Percentiles rank a stretch among this genome's conserved stretches.
phyloP scores from a whole-genome alignment of 2,797 vertebrate species.

The Podarcis lilfordi region DNA sequence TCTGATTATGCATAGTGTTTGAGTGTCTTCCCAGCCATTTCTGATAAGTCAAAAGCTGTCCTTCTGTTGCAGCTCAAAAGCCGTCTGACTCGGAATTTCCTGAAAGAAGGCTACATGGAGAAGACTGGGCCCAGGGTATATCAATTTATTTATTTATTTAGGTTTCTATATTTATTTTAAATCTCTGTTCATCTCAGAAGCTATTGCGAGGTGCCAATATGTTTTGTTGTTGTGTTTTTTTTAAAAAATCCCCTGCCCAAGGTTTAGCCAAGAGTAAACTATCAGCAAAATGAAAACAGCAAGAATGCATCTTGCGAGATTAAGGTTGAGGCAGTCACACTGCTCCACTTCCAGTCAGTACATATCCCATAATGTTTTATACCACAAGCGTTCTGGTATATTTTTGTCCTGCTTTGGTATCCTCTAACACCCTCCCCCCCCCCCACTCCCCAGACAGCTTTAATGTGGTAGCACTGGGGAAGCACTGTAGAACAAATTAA shows the following conservation, averaged over 20 bases:
- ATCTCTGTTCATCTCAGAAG: neutral
- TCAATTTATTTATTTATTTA: neutral
- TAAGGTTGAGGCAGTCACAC: neutral
- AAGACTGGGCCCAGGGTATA: slow-evolving; percentile 88
- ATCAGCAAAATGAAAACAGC: neutral
- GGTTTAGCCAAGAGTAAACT: neutral
- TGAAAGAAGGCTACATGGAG: slow-evolving; percentile 93
- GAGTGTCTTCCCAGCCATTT: neutral
- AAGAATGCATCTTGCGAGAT: neutral
- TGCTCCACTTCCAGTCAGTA: too few species aligned
- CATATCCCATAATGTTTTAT: too few species aligned
- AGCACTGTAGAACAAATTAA: neutral
- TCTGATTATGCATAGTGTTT: neutral
- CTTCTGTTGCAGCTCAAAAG: slow-evolving; percentile 81
- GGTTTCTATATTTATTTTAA: neutral
- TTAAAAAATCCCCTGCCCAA: neutral
- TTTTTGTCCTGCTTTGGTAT: too few species aligned
- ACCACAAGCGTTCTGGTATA: too few species aligned
- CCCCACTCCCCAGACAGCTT: neutral
- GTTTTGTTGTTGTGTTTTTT: too few species aligned
- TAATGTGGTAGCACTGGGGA: neutral
- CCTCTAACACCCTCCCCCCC: too few species aligned
- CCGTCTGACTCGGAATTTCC: slow-evolving; percentile 87
- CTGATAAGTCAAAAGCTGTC: neutral
- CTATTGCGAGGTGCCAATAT: neutral